Base-by-base conservation (phyloP, 23 tunicate genomes). In the Trididemnum nubilum region DNA sequence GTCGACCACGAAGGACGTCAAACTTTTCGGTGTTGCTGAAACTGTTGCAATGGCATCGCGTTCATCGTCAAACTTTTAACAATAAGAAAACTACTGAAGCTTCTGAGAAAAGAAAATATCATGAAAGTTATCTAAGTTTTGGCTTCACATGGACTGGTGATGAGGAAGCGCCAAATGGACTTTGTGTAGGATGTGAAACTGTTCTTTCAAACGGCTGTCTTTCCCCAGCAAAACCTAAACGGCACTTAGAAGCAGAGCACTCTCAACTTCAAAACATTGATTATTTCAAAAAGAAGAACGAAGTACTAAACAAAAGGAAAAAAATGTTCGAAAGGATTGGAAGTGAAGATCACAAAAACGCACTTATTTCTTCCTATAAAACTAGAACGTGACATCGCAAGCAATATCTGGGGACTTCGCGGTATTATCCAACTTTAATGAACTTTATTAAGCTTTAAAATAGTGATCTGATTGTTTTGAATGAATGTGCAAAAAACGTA, bases 101-200 rank as follows among this genome's bases (percentile, higher is more conserved):
- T 71, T 34, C 76, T 31, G 23, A 33, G 40, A 71, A 71, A 71
- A 34, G 49, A 33, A 71, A 71, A 71, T 71, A 71, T 71, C 50
- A 71, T 35, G 76, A 26, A 35, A 35, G 76, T 33, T 71, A 27
- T 71, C 76, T 71, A 35, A 35, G 76, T 35, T 71, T 71, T 34
- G 76, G 76, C 40, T 71, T 71, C 76, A 71, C 76, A 34, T 71
- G 76, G 76, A 71, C 76, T 71, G 76, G 76, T 32, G 21, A 34
- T 71, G 76, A 71, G 49, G 50, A 71, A 33, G 50, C 18, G 76
- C 40, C 49, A 63, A 63, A 63, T 63, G 69, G 69, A 35, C 50
- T 34, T 35, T 71, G 40, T 71, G 49, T 71, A 71, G 76, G 15
- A 71, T 71, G 76, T 71, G n/a, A 31, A 71, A 71, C 40, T 34